Base-by-base conservation (phyloP, 2,113 vertebrate genomes). In the Xiphophorus maculatus region DNA sequence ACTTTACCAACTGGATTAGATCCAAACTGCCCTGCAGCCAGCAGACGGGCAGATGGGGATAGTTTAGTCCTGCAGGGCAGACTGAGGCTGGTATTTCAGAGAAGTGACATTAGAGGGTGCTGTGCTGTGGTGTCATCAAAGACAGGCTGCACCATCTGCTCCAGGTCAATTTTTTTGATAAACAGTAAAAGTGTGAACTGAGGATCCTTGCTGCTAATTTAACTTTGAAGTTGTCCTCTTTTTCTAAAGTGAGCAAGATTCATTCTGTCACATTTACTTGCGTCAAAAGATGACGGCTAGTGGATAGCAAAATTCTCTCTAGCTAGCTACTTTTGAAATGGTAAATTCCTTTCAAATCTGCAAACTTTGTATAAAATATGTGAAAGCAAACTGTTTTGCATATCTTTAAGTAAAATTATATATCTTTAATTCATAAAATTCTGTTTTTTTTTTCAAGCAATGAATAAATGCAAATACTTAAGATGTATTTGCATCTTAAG, bases 31-130 rank as follows among this genome's bases (percentile, higher is more conserved):
- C 76, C 76, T 76, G 80, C 15, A 80, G 85, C 68, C 65, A 2
- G 58, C 64, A 70, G 27, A 13, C 25, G 60, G 66, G 79, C 74
- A 71, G 68, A 83, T 79, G 68, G 76, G 76, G 75, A 76, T 68
- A 61, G 74, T 71, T 79, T 44, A 58, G 19, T 73, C 54, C 84
- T 81, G 62, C 33, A 40, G 75, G 77, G 74, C 17, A 72, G 72
- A 73, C 28, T 22, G 48, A 33, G 69, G 62, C 62, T 64, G 74
- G 64, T 84, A 81, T 86, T 86, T 76, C 80, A 77, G 51, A 0
- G 35, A 63, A 88, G 80, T 69, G 73, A 76, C 67, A 80, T 85
- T 81, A 87, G 81, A 84, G 54, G 76, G 72, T 77, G 81, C 79
- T 88, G 77, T 79, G 78, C 67, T 71, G 17, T 79, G 19, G 30